Evolutionary conservation across 2,113 vertebrate species (phyloP).

Genomic region (Etheostoma spectabile): DNA sequence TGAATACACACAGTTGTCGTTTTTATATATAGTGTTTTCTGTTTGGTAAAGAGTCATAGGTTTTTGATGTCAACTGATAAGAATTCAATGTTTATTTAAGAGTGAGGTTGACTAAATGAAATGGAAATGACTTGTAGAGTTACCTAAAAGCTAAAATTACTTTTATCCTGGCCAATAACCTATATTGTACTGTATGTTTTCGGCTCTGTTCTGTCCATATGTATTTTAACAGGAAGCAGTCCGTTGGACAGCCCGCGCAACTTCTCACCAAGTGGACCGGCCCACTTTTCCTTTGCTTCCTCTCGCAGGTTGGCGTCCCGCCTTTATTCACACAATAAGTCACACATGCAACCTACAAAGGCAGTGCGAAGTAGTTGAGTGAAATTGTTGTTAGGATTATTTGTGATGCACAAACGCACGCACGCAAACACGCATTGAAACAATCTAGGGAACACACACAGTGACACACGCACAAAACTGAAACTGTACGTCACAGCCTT

Average conservation of each 20-base stretch:
- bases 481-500: background rate
- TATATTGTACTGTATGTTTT: background rate
- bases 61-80: background rate
- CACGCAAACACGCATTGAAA: slow-evolving; percentile 11
- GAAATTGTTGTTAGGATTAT: slow-evolving; percentile 43
- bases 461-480: slow-evolving; percentile 15
- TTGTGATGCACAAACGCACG: slow-evolving; percentile 9
- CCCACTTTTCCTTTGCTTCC: slow-evolving; percentile 95
- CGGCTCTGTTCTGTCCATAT: slow-evolving; percentile 28
- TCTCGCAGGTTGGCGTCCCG: slow-evolving; percentile 88
- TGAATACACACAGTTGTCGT: background rate
- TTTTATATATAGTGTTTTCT: background rate
- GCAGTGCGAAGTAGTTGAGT: slow-evolving; percentile 14
- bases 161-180: background rate
- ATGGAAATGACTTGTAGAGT: background rate
- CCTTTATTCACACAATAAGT: slow-evolving; percentile 39
- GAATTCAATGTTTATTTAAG: background rate
- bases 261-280: slow-evolving; percentile 93
- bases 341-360: slow-evolving; percentile 7
- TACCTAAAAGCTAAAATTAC: background rate
- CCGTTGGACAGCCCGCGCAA: slow-evolving; percentile 94
- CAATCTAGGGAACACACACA: slow-evolving; percentile 17
- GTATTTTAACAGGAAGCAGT: slow-evolving; percentile 87
- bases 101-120: background rate
- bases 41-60: background rate